These are phyloP conservation scores for Chiroxiphia lanceolata DNA, from an alignment of 2,797 vertebrate genomes.

Conservation along the genomic window DNA sequence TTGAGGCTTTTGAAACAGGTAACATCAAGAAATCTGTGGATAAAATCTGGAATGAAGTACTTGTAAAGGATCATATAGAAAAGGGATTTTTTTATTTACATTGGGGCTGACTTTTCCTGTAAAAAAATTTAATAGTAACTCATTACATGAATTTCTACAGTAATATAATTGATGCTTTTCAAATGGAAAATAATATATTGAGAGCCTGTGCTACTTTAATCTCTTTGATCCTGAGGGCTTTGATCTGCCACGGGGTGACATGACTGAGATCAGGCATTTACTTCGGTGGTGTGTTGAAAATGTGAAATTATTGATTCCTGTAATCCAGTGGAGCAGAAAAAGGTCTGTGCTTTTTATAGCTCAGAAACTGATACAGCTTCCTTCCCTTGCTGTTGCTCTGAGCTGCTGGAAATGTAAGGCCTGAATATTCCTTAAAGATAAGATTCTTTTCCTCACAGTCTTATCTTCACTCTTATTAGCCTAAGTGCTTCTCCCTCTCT, in stretches of 20 bases:
- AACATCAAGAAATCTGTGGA: not conserved
- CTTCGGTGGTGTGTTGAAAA: not conserved
- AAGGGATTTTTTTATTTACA: not conserved
- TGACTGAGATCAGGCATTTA: not conserved
- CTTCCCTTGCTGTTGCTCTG: not conserved
- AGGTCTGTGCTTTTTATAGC: not conserved
- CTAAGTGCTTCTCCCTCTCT: not conserved
- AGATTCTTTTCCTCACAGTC: not conserved
- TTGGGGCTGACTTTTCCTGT: not conserved
- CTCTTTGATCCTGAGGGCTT: slow-evolving; percentile 11
- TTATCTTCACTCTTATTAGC: not conserved
- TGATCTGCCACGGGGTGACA: not conserved
- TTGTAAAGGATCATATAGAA: not conserved
- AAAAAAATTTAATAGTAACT: not conserved
- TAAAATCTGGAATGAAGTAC: not conserved
- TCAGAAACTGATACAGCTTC: not conserved
- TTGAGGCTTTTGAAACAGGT: not conserved
- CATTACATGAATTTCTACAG: not conserved
- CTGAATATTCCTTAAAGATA: not conserved
- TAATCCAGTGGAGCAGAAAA: slow-evolving; percentile 21
- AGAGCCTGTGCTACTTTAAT: not conserved
- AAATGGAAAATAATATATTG: not conserved
- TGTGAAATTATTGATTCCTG: slow-evolving; percentile 16
- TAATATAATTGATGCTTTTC: not conserved
- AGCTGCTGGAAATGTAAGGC: not conserved